A percentile compares a stretch with the other conserved stretches of the same genome.
phyloP scores from a whole-genome alignment of 1,140 invertebrate genomes.

The Ceratina japonica region DNA sequence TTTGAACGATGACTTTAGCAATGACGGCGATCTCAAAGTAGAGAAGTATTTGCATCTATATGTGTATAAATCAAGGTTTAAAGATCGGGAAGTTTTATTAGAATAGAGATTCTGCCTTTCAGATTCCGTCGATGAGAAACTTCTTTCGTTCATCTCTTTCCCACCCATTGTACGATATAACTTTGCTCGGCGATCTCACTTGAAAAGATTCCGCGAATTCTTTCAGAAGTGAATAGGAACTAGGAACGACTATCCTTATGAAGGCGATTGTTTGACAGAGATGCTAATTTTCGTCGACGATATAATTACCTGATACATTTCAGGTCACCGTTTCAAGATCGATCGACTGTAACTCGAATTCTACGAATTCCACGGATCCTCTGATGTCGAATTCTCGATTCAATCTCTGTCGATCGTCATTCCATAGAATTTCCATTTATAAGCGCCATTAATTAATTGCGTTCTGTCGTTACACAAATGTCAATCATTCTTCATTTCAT shows the following conservation, averaged over 20 bases:
- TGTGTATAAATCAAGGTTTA: not conserved
- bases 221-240: not conserved
- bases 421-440: not conserved
- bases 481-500: not conserved
- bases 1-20: not conserved
- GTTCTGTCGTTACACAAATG: not conserved
- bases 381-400: constrained; percentile 27
- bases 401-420: constrained; percentile 17
- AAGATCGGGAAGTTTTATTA: constrained; percentile 7
- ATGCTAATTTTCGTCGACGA: not conserved
- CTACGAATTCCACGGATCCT: constrained; percentile 46
- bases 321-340: constrained; percentile 5
- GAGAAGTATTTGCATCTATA: not conserved
- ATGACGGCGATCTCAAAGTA: not conserved
- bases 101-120: not conserved
- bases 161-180: not conserved
- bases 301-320: too few relatives aligned
- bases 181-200: not conserved
- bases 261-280: not conserved
- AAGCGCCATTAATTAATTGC: not conserved
- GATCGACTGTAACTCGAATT: constrained; percentile 45
- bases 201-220: not conserved
- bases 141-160: not conserved
- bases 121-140: not conserved
- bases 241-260: not conserved